phyloP scores from a whole-genome alignment of 2,797 vertebrate genomes.

The Clamator glandarius region DNA sequence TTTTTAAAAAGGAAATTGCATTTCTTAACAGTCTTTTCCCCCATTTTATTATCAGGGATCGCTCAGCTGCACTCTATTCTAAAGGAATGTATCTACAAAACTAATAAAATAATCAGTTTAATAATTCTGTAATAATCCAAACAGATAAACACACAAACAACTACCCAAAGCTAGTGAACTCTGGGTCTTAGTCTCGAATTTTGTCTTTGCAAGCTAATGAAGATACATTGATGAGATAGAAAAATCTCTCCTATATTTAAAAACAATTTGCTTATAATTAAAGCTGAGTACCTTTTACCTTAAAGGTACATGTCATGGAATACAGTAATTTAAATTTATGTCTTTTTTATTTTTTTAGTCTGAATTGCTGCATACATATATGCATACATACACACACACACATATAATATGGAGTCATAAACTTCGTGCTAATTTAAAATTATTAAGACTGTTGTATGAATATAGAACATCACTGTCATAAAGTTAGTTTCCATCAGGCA shows the following conservation, averaged over 20 bases:
- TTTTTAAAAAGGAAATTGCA: not conserved
- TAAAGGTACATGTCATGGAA: not conserved
- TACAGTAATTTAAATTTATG: not conserved
- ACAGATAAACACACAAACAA: slow-evolving; percentile 5
- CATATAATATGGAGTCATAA: not conserved
- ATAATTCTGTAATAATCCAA: not conserved
- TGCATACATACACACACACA: too few species aligned
- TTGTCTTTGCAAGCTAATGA: slow-evolving; percentile 13
- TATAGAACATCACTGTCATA: slow-evolving; percentile 37
- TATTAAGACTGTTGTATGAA: not conserved
- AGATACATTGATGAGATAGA: not conserved
- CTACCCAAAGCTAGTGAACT: not conserved
- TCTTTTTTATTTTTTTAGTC: not conserved
- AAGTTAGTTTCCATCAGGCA: slow-evolving; percentile 72
- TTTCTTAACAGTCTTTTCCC: not conserved
- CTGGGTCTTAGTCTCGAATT: not conserved
- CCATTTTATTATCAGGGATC: slow-evolving; percentile 15
- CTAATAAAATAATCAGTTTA: not conserved
- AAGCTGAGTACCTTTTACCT: not conserved
- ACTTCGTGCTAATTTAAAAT: slow-evolving; percentile 45
- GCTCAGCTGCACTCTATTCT: not conserved
- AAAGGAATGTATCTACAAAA: not conserved
- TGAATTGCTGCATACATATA: not conserved
- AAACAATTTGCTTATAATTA: slow-evolving; percentile 10
- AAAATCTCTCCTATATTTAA: not conserved